Percentiles rank a stretch among this genome's conserved stretches.
Conservation (phyloP, 2,113 vertebrate species). For the Python bivittatus region DNA sequence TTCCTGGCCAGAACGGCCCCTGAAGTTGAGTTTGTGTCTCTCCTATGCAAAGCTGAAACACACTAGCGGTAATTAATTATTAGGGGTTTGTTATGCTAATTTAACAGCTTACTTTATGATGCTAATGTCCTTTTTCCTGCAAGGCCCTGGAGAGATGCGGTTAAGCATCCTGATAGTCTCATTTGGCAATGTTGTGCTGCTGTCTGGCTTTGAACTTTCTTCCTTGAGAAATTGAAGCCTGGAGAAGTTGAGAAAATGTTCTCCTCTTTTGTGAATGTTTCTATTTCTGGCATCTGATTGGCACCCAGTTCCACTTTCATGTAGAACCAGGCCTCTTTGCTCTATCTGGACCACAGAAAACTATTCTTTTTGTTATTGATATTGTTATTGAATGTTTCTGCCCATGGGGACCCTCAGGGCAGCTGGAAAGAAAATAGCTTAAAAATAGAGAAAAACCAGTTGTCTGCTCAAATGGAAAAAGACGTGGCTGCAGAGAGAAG, state of each 20-base stretch:
- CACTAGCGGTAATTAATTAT: not conserved
- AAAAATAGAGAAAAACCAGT: no score
- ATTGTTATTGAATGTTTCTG: not conserved
- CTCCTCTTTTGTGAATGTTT: not conserved
- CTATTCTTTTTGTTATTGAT: not conserved
- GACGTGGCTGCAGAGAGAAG: no score
- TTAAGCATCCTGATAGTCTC: not conserved
- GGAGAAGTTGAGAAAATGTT: not conserved
- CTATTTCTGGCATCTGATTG: not conserved
- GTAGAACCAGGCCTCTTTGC: not conserved
- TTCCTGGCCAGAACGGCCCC: not conserved
- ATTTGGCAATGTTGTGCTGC: not conserved
- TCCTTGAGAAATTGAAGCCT: not conserved
- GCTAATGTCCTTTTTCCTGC: not conserved
- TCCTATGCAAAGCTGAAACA: not conserved
- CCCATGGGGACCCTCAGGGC: not conserved
- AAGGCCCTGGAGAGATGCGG: not conserved
- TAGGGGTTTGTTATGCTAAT: not conserved
- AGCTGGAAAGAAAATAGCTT: not conserved
- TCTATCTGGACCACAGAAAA: not conserved
- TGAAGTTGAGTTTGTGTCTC: not conserved
- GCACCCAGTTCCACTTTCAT: not conserved
- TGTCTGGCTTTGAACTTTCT: not conserved
- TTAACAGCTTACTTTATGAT: not conserved
- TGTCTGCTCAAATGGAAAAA: not conserved